Conservation (phyloP, 2,888 invertebrate genomes). For the Conistra vaccinii region DNA sequence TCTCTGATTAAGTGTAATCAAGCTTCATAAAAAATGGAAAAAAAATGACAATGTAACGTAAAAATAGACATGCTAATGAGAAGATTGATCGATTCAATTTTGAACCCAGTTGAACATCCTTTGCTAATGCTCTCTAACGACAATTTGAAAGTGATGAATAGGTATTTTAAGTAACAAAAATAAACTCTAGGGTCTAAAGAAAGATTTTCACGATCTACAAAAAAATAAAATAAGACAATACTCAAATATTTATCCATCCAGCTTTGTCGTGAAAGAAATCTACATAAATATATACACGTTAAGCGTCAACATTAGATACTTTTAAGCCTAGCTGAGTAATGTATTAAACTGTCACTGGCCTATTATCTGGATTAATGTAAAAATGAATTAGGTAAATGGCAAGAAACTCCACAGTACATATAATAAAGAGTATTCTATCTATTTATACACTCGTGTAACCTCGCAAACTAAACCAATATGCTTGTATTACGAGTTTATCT, state of each 20-base stretch:
- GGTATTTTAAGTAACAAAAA: neutral
- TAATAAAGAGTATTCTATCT: too few species aligned
- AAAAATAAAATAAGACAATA: neutral
- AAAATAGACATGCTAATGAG: too few species aligned
- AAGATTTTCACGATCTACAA: neutral
- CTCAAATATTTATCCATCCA: neutral
- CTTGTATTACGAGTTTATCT: neutral
- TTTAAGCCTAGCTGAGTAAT: neutral
- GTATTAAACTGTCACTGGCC: neutral
- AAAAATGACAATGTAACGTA: neutral
- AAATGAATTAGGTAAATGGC: neutral
- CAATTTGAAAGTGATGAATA: neutral
- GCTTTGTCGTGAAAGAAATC: neutral
- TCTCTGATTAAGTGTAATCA: neutral
- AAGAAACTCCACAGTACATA: too few species aligned
- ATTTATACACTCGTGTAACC: neutral
- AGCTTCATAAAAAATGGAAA: neutral
- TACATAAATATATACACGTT: neutral
- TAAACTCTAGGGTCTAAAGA: neutral
- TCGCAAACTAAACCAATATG: neutral
- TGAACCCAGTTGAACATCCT: neutral
- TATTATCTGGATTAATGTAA: neutral
- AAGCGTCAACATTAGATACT: neutral
- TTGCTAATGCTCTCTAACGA: neutral
- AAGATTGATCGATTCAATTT: slow-evolving; percentile 12